These are phyloP conservation scores for Epirrhoe tristata DNA, from an alignment of 2,888 invertebrate species.

Conservation along the genomic window DNA sequence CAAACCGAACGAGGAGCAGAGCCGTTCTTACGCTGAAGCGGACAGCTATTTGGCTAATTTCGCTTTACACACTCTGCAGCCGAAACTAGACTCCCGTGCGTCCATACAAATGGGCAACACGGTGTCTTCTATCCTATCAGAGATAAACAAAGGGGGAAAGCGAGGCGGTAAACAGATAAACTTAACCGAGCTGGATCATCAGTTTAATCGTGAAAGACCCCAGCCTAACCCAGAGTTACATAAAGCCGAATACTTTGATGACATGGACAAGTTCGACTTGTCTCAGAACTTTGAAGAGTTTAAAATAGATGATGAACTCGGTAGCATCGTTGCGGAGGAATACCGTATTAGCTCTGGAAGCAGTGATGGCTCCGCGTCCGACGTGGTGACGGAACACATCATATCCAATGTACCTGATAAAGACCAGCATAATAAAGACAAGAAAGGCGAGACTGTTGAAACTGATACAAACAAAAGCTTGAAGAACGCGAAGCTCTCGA, in stretches of 20 bases:
- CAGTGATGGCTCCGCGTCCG: constrained; percentile 78
- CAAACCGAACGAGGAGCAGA: constrained; percentile 70
- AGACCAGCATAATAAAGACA: constrained; percentile 63
- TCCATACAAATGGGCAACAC: constrained; percentile 87
- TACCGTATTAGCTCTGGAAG: constrained; percentile 82
- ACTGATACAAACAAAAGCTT: constrained; percentile 63
- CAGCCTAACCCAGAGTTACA: constrained; percentile 66
- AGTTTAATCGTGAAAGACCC: constrained; percentile 72
- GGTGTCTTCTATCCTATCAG: constrained; percentile 86
- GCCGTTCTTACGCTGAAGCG: constrained; percentile 67
- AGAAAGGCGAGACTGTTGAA: constrained; percentile 67
- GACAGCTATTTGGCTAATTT: constrained; percentile 76
- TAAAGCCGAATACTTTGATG: constrained; percentile 79
- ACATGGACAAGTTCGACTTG: constrained; percentile 87
- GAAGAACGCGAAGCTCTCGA: constrained; percentile 80
- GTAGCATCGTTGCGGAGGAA: constrained; percentile 80
- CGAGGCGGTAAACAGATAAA: constrained; percentile 76
- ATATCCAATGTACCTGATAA: constrained; percentile 70
- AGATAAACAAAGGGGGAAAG: constrained; percentile 83
- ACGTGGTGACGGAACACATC: constrained; percentile 74
- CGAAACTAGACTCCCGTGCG: constrained; percentile 79
- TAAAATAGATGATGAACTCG: constrained; percentile 90
- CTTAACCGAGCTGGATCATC: constrained; percentile 76
- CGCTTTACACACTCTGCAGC: constrained; percentile 74
- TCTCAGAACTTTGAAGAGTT: constrained; percentile 93